These are phyloP conservation scores for Pterocles burchelli DNA, from an alignment of 2,113 vertebrate species.

Conservation along the genomic window DNA sequence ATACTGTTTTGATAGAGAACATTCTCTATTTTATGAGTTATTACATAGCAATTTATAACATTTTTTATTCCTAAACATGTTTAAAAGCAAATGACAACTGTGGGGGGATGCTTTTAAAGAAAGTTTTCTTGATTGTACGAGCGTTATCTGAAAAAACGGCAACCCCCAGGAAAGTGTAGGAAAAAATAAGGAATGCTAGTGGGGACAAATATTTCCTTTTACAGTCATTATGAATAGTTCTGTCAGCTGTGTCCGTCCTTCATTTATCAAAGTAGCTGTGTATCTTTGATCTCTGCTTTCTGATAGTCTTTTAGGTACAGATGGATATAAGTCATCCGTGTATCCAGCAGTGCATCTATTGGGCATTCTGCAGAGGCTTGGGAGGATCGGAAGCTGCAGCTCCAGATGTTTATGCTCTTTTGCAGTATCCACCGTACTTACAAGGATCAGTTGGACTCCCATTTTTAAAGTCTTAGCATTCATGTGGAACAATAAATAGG, in stretches of 20 bases:
- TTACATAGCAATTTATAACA: not conserved
- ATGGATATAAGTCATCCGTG: not conserved
- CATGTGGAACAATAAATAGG: not conserved
- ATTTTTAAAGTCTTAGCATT: not conserved
- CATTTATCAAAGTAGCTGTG: not conserved
- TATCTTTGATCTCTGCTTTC: not conserved
- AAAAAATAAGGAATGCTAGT: not conserved
- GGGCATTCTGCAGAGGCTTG: not conserved
- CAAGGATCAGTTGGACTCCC: not conserved
- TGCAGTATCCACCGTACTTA: not conserved
- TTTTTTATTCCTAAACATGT: not conserved
- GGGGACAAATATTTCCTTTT: not conserved
- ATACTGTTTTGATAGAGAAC: not conserved
- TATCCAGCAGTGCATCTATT: not conserved
- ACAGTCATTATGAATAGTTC: not conserved
- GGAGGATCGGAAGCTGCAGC: rapidly evolving
- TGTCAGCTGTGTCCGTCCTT: not conserved
- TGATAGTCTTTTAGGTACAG: not conserved
- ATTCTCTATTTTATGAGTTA: not conserved
- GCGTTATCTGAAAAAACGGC: not conserved
- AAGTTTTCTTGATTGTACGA: not conserved
- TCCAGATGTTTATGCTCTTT: not conserved
- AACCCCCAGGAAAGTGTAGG: not conserved
- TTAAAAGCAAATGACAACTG: not conserved
- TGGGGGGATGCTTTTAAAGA: not conserved